phyloP scores from a whole-genome alignment of 2,113 vertebrate genomes.

The Channa argus region DNA sequence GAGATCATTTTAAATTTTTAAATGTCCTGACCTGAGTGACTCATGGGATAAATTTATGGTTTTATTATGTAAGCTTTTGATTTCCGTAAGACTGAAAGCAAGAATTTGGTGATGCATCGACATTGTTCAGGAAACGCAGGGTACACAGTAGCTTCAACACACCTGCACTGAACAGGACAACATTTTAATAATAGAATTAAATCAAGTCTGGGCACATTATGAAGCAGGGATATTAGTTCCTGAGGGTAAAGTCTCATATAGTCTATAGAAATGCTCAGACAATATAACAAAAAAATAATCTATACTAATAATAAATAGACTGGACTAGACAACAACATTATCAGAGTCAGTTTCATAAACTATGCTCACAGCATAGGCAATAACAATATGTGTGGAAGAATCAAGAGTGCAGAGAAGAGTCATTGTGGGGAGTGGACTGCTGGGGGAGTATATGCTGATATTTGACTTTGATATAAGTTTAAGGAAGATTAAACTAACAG shows the following conservation, averaged over 20 bases:
- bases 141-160: background rate
- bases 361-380: slow-evolving; percentile 31
- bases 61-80: slow-evolving; percentile 7
- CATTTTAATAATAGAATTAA: slow-evolving; percentile 22
- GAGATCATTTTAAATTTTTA: slow-evolving; percentile 28
- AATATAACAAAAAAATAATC: slow-evolving; percentile 23
- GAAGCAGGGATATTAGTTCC: background rate
- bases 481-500: slow-evolving; percentile 1
- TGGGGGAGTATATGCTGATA: background rate
- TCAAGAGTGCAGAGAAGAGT: background rate
- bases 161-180: background rate
- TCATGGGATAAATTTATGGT: background rate
- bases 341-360: slow-evolving; percentile 20
- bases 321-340: background rate
- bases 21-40: slow-evolving; percentile 21
- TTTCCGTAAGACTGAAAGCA: slow-evolving; percentile 1
- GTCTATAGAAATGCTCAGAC: slow-evolving; percentile 6
- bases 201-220: background rate
- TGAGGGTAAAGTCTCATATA: slow-evolving; percentile 12
- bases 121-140: background rate
- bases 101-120: background rate
- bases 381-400: slow-evolving; percentile 11
- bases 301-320: slow-evolving; percentile 28
- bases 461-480: slow-evolving; percentile 12
- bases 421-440: slow-evolving; percentile 1